phyloP scores from a whole-genome alignment of 2,797 vertebrate species.

The Microtus obscurus region DNA sequence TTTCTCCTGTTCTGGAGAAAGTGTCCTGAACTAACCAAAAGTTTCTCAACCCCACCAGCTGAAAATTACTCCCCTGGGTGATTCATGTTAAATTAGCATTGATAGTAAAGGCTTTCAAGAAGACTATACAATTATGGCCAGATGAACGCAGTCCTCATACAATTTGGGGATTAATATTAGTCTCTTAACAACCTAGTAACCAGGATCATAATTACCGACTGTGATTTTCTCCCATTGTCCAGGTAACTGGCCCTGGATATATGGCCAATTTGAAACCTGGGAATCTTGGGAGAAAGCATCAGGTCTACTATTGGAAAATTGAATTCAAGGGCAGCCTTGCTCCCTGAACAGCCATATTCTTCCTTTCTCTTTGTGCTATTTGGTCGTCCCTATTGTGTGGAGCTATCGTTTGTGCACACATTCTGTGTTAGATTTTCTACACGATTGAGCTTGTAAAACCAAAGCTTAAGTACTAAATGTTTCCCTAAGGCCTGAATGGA shows the following conservation, averaged over 20 bases:
- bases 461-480: slow-evolving; percentile 91
- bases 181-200: slow-evolving; percentile 84
- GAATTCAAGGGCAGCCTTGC: slow-evolving; percentile 87
- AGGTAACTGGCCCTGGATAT: slow-evolving; percentile 86
- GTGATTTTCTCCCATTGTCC: slow-evolving; percentile 83
- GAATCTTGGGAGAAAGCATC: slow-evolving; percentile 89
- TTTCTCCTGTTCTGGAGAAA: slow-evolving; percentile 71
- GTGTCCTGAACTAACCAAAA: slow-evolving; percentile 67
- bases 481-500: slow-evolving; percentile 90
- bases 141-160: slow-evolving; percentile 83
- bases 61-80: slow-evolving; percentile 52
- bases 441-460: slow-evolving; percentile 91
- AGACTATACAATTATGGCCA: slow-evolving; percentile 81
- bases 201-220: slow-evolving; percentile 87
- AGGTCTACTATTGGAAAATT: slow-evolving; percentile 86
- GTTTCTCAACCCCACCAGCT: slow-evolving; percentile 55
- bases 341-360: slow-evolving; percentile 89
- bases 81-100: slow-evolving; percentile 79
- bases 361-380: slow-evolving; percentile 89
- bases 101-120: slow-evolving; percentile 82
- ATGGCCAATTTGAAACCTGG: slow-evolving; percentile 86
- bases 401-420: slow-evolving; percentile 88
- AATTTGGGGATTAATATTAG: slow-evolving; percentile 87
- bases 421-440: slow-evolving; percentile 92
- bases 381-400: slow-evolving; percentile 84